Evolutionary conservation across 2,797 vertebrate genomes (phyloP), one percentile per base, ranked within the genome.

Genomic region (Enoplosus armatus): DNA sequence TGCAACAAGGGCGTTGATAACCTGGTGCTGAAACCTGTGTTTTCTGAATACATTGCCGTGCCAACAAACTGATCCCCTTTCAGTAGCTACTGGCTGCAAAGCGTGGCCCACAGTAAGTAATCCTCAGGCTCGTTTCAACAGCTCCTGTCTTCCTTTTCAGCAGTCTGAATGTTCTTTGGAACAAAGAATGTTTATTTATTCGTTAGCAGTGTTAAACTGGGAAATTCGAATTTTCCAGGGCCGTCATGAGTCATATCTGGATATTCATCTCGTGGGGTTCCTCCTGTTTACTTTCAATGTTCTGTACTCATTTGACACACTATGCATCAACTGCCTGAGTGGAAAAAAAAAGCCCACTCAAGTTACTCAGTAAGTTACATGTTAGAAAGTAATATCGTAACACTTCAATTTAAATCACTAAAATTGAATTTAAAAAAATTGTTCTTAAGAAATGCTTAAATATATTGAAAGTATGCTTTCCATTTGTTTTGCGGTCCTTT

Each of bases 211-310:
- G 8, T 83, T 47, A 79, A 87, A 80, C 64, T 54, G 51, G 56
- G 29, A 80, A 87, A 79, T 87, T 39, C 26, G 29, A 65, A 72
- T 82, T 86, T 87, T 87, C 80, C 71, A 10, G 15, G 8, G n/a
- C 22, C 66, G 31, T 54, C 80, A 50, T 82, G 66, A 48, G 33
- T 80, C 61, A 59, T 60, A 24, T 80, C 35, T 77, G 33, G 33
- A 79, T 68, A 65, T 69, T 55, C 39, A 79, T 89, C 75, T 88
- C 66, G 35, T 12, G 59, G 54, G 60, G 51, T 77, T 87, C 53
- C 63, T 78, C 33, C 50, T 84, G 75, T 88, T 90, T 85, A 82
- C 72, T 76, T 87, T 84, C 24, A 80, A 64, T 86, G 80, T 80
- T 62, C 79, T 87, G 71, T 82, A 20, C 76, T 72, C 1, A 0